Evolutionary conservation across 2,797 vertebrate genomes (phyloP), one percentile per base, ranked within the genome.

Genomic region (Miichthys miiuy): DNA sequence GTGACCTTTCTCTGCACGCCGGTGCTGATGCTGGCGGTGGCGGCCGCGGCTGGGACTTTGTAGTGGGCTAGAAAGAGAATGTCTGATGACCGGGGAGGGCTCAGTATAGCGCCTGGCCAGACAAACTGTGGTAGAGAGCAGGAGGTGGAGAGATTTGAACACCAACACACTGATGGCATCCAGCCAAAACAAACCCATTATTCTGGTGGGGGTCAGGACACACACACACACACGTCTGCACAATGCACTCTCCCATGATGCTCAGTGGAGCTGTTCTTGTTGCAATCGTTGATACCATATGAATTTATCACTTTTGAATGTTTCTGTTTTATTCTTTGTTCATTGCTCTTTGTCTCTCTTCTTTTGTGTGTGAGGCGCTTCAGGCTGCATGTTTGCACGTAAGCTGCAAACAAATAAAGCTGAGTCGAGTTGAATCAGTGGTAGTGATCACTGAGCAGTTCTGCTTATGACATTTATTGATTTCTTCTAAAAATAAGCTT

Each of bases 21-120:
- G 66, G n/a, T 82, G 88, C 82, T 77, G 87, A 81, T 64, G 82
- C 79, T 88, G 91, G 77, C 67, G 46, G 63, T 60, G 83, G 34
- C 3, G 72, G 78, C 66, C 1, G 21, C 5, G 70, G 62, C 80
- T 67, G 77, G 68, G 75, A 74, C 92, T 93, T 94, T 94, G 91
- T 93, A 84, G 91, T 80, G 46, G 41, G 75, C 60, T 89, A 89
- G 83, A 94, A 94, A 94, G 92, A 87, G 93, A 94, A 92, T 94
- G 86, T 48, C 41, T 93, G 90, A 94, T 93, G 91, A 89, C 82
- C 27, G 21, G 79, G 77, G 80, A 83, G 84, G 69, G 71, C 74
- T 82, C 75, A 30, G 50, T 23, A 38, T 9, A 25, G 81, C 10
- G 72, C 69, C 78, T 81, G 81, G 79, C 82, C 77, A 75, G 71